Base-by-base conservation (phyloP, 1,140 invertebrate genomes). In the Saccostrea glomerata region DNA sequence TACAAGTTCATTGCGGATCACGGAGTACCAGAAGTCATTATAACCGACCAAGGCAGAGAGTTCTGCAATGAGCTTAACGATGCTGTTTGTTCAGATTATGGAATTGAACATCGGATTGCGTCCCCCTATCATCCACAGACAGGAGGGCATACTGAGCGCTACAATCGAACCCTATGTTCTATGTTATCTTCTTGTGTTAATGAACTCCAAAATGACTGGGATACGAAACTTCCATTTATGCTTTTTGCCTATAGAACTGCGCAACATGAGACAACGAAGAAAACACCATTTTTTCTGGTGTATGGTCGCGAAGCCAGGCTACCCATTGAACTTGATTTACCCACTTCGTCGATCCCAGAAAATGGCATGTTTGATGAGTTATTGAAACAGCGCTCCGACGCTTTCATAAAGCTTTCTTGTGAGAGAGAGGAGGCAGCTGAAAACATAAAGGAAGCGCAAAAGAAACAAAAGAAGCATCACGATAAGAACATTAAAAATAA, bases 111-210 rank as follows among this genome's bases (percentile, higher is more conserved):
- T 20, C 86, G 17, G 20, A 25, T 86, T 73, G 89, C 91, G 54
- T 88, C 88, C 30, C 25, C 92, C 13, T 91, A 90, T 73, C 89
- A 91, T 88, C 92, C 89, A 2, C 86, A 90, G 84, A 86, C 87
- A 36, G 87, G 89, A 60, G 90, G 92, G 15, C 84, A 89, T 60
- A 89, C 86, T 13, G 91, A 92, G 86, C 25, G 92, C 82, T 36
- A 36, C 30, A 36, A 36, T 36, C 30, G 30, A 36, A 36, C 30
- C 30, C 30, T 36, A 36, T 36, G 30, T 36, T 90, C 90, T 58
- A 91, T 91, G 40, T 36, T 70, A 86, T 36, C 91, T 87, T 47
- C 83, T 91, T 20, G 6, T 54, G 85, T 84, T 36, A 36, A 36
- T 36, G 30, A 36, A 36, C 30, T 36, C 0, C 30, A 36, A 36